Conservation (phyloP, 2,797 vertebrate species). For the Pangasius larnaudii region DNA sequence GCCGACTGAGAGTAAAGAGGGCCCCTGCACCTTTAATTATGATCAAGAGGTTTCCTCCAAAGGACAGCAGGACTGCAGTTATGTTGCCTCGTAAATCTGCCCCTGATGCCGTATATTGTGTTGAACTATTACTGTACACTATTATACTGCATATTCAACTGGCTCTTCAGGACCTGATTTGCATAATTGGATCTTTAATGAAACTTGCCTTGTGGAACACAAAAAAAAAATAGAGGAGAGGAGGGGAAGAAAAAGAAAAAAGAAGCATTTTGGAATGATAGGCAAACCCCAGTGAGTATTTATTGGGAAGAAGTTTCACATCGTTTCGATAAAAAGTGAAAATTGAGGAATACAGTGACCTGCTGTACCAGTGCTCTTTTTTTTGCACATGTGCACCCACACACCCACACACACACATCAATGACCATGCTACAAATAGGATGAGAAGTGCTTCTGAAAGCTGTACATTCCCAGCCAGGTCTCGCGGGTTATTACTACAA, state of each 20-base stretch:
- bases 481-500: slow-evolving; percentile 87
- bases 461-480: slow-evolving; percentile 85
- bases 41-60: slow-evolving; percentile 89
- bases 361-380: slow-evolving; percentile 59
- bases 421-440: slow-evolving; percentile 84
- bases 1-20: slow-evolving; percentile 75
- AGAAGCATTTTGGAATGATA: slow-evolving; percentile 71
- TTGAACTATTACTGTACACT: slow-evolving; percentile 88
- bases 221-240: slow-evolving; percentile 68
- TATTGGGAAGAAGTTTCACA: slow-evolving; percentile 42
- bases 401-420: slow-evolving; percentile 72
- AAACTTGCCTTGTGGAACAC: slow-evolving; percentile 91
- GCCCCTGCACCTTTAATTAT: slow-evolving; percentile 94
- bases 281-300: slow-evolving; percentile 66
- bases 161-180: slow-evolving; percentile 89
- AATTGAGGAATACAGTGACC: slow-evolving; percentile 79
- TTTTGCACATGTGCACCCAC: slow-evolving; percentile 13
- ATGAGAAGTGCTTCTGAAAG: slow-evolving; percentile 86
- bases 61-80: slow-evolving; percentile 87
- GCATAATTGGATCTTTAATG: slow-evolving; percentile 95
- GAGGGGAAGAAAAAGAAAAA: slow-evolving; percentile 63
- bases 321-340: slow-evolving; percentile 60
- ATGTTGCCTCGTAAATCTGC: slow-evolving; percentile 91
- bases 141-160: slow-evolving; percentile 86
- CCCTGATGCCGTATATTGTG: slow-evolving; percentile 84